phyloP scores from a whole-genome alignment of 2,113 vertebrate genomes.

The Choloepus hoffmanni region DNA sequence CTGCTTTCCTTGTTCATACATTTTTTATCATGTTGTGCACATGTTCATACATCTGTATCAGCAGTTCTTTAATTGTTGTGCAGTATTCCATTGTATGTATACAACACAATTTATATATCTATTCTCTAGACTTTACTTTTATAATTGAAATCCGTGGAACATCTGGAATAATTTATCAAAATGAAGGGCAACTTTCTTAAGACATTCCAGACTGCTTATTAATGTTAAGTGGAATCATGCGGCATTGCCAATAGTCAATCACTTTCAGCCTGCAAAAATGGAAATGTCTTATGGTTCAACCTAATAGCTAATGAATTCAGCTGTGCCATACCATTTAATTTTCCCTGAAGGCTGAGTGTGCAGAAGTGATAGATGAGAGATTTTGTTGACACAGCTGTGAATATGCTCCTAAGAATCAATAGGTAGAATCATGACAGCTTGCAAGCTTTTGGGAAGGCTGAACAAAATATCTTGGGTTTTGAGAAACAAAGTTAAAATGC shows the following conservation, averaged over 20 bases:
- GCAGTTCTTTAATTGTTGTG: background rate
- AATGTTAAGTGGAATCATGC: background rate
- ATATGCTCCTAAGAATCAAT: background rate
- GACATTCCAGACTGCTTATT: background rate
- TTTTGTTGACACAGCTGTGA: background rate
- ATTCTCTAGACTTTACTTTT: constrained; percentile 11
- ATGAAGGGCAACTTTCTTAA: background rate
- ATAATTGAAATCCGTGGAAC: background rate
- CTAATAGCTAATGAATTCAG: background rate
- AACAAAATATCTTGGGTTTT: background rate
- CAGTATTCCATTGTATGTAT: background rate
- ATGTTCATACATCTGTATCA: background rate
- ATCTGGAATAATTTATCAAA: background rate
- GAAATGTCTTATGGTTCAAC: constrained; percentile 5
- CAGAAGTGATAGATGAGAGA: background rate
- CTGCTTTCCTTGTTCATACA: background rate
- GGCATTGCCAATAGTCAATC: background rate
- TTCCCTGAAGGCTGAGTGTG: constrained; percentile 15
- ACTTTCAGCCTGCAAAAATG: background rate
- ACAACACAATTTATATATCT: background rate
- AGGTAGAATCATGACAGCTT: background rate
- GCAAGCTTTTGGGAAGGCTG: background rate
- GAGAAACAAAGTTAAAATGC: constrained; percentile 12
- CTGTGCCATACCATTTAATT: background rate
- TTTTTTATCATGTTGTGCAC: background rate